phyloP scores from a whole-genome alignment of 2,797 vertebrate genomes.

The Arctocebus calabarensis region DNA sequence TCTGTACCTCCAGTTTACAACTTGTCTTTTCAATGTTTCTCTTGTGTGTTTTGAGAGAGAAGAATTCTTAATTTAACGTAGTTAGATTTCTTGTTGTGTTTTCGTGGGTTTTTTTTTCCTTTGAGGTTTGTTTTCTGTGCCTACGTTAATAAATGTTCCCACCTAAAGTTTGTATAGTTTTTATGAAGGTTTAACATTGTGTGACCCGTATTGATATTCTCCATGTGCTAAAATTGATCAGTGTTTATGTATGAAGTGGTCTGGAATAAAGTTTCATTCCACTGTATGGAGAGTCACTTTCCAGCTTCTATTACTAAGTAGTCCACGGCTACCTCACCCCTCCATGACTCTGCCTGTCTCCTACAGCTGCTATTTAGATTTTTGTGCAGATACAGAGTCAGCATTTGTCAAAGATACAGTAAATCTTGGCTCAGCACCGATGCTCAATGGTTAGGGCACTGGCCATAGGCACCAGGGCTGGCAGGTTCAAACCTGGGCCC shows the following conservation, averaged over 20 bases:
- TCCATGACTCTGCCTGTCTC: neutral
- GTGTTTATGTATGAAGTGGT: accelerated
- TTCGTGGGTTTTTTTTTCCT: too few relatives aligned
- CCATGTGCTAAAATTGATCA: accelerated
- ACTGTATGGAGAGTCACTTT: accelerated
- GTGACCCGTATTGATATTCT: neutral
- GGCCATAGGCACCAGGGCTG: too few relatives aligned
- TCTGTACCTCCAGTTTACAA: neutral
- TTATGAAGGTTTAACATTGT: neutral
- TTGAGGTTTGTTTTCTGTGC: neutral
- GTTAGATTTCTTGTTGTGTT: neutral
- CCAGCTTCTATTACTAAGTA: neutral
- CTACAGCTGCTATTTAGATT: neutral
- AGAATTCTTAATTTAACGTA: neutral
- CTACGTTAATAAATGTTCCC: neutral
- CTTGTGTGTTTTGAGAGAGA: neutral
- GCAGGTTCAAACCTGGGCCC: too few relatives aligned
- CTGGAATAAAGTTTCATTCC: neutral
- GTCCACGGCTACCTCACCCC: neutral
- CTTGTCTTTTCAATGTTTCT: neutral
- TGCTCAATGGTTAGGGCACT: too few relatives aligned
- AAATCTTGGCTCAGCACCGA: neutral
- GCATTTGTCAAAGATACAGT: neutral
- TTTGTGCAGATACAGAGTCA: too few relatives aligned
- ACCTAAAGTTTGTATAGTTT: neutral